Base-by-base conservation (phyloP, 2,888 invertebrate species). In the Erpobdella octoculata region DNA sequence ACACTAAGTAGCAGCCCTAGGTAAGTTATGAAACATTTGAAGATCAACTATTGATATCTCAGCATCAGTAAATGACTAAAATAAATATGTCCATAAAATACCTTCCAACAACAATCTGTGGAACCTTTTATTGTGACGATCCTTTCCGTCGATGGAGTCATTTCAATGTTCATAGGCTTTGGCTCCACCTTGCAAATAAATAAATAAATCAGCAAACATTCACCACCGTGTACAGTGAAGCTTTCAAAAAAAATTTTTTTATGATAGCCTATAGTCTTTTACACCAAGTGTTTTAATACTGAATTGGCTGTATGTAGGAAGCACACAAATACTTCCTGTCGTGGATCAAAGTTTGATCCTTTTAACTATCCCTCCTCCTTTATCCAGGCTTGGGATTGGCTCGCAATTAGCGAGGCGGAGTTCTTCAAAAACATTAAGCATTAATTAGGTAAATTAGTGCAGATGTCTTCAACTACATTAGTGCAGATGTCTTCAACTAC, bases 1-100 rank as follows among this genome's bases (percentile, higher is more conserved):
- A 96, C 82, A 97, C 93, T 86, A 93, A 89, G 85, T 91, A 96
- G 85, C 95, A 95, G 73, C 95, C 96, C 91, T 91, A 2, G 12
- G 33, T 33, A 33, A 8, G 12, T 5, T 6, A 62, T 12, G 62
- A 62, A 38, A 65, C 1, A 5, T 25, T 18, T n/a, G n/a, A 15
- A 18, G 25, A 59, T 18, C 12, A 59, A 59, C 21, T 18, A 18
- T 18, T 59, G 9, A 59, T 18, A 18, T 18, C 18, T 18, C n/a
- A n/a, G n/a, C n/a, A n/a, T n/a, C n/a, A n/a, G n/a, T 18, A 18
- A 59, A 59, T 9, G 21, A 25, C 12, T 59, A 25, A 15, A 59
- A 25, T 18, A 25, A 59, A 59, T 15, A 64, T 18, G 18, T 12
- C 25, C 25, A 12, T 48, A 65, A 28, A 62, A 9, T 31, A 75